Evolutionary conservation across 2,888 invertebrate genomes (phyloP).

Genomic region (Erebia palarica): DNA sequence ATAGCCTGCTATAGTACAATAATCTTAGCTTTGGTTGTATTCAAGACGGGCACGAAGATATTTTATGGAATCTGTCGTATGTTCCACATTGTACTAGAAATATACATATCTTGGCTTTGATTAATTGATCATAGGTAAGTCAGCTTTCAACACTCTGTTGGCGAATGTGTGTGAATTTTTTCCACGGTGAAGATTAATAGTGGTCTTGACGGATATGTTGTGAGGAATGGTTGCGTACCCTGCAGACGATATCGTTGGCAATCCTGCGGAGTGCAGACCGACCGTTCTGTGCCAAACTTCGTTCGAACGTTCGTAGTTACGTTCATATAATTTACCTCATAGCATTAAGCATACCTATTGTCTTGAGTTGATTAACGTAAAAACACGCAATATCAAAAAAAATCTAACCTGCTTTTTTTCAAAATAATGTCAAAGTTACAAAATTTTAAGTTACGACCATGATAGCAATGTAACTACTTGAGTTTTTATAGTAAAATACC

Average conservation of each 20-base stretch:
- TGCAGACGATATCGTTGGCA: constrained; percentile 53
- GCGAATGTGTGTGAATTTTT: constrained; percentile 41
- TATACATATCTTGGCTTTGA: constrained; percentile 4
- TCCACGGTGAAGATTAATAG: constrained; percentile 65
- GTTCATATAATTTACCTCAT: constrained; percentile 23
- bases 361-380: background rate
- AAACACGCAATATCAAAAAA: too few species aligned
- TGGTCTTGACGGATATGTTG: constrained; percentile 66
- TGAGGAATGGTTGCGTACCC: constrained; percentile 53
- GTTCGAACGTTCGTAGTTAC: constrained; percentile 25
- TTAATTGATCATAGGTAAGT: constrained; percentile 17
- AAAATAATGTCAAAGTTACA: too few species aligned
- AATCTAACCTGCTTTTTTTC: too few species aligned
- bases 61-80: background rate
- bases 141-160: constrained; percentile 37
- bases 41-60: background rate
- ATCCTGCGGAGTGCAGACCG: constrained; percentile 42
- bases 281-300: constrained; percentile 55
- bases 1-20: too few species aligned
- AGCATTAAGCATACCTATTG: background rate
- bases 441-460: too few species aligned
- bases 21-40: too few species aligned
- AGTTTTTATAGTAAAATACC: too few species aligned
- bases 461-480: too few species aligned
- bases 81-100: background rate